Conservation (phyloP, 2,888 invertebrate species). For the Phortica okadai region DNA sequence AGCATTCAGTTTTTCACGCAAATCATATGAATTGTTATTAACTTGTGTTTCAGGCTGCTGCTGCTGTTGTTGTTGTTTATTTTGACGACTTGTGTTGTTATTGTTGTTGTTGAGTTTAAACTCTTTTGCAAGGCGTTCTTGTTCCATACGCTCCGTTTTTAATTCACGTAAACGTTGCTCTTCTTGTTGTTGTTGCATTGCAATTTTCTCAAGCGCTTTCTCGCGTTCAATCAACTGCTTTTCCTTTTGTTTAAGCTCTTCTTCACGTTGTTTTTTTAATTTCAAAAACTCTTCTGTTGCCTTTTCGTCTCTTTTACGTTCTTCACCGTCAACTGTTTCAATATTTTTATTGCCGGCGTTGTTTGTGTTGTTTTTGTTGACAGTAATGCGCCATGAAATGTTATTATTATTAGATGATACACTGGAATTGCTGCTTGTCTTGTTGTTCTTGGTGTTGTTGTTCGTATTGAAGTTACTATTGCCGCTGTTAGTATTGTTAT, state of each 20-base stretch:
- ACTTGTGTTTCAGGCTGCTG: slow-evolving; percentile 40
- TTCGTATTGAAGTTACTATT: not conserved
- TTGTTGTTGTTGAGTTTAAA: not conserved
- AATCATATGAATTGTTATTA: slow-evolving; percentile 16
- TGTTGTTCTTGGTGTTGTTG: not conserved
- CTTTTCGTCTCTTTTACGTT: not conserved
- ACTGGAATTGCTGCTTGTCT: not conserved
- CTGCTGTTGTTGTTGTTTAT: slow-evolving; percentile 36
- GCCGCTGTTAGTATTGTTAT: not conserved
- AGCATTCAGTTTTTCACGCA: slow-evolving; percentile 6
- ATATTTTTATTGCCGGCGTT: not conserved
- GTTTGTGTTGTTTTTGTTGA: not conserved
- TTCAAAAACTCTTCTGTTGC: not conserved
- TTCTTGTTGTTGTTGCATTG: not conserved
- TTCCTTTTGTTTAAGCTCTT: not conserved
- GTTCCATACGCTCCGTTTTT: not conserved
- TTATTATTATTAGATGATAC: too few species aligned
- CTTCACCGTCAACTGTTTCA: not conserved
- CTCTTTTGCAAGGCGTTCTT: not conserved
- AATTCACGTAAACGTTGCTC: not conserved
- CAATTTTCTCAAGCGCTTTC: not conserved
- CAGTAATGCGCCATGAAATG: not conserved
- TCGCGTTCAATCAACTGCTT: not conserved
- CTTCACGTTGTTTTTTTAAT: not conserved
- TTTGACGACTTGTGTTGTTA: not conserved